Base-by-base conservation (phyloP, 2,888 invertebrate species). In the Spilarctia lutea region DNA sequence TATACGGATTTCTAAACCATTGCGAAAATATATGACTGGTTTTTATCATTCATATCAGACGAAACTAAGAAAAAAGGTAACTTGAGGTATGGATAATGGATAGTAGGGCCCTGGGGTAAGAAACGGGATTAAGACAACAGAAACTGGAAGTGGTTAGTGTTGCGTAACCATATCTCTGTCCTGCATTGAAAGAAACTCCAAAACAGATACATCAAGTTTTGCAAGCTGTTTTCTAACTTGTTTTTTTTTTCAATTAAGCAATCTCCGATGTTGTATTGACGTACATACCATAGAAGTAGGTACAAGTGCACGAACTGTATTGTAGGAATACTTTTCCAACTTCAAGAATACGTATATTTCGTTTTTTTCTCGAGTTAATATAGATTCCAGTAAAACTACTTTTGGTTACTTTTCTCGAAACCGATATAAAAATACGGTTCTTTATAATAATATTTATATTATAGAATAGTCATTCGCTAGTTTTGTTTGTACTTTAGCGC, bases 381-480 rank as follows among this genome's bases (percentile, higher is more conserved):
- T 52, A 68, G 33, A 52, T 71, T 65, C 42, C 39, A 65, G 65
- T 10, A 27, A 72, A 76, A 72, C 16, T 71, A n/a, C 48, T 52
- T 63, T 71, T 35, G 45, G 39, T 68, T 70, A 77, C 68, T 60
- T 73, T 78, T 72, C 79, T 75, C 73, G 78, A 78, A 79, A 81
- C 81, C 80, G n/a, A 76, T 75, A 67, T 7, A 48, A 65, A 70
- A 63, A 75, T 75, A 72, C 65, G 48, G 65, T 71, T 33, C 18
- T 71, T 68, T 71, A 79, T 63, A 60, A 82, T 80, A 83, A 86
- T 87, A 84, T 88, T 88, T 85, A 83, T 77, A 70, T 82, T 79
- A 71, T 67, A 72, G 73, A 75, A 79, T 72, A 74, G 60, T 66
- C 69, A 66, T 75, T 71, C 75, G 69, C 66, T 71, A 74, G 77